phyloP scores from a whole-genome alignment of 2,888 invertebrate genomes.

The Argyresthia albistria region DNA sequence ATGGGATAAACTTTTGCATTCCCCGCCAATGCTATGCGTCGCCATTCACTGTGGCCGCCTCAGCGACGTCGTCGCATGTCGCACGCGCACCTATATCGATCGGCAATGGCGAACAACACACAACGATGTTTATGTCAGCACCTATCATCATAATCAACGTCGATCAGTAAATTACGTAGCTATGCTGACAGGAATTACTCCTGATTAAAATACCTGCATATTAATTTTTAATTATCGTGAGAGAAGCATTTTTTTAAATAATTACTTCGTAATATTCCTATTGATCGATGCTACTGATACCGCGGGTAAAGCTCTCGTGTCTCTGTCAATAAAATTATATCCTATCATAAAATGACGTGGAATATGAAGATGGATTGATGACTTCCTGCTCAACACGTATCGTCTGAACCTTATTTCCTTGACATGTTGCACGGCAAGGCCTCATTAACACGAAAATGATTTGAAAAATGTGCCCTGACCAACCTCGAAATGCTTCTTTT shows the following conservation, averaged over 20 bases:
- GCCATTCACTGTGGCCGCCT: not conserved
- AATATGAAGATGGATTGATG: not conserved
- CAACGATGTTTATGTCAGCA: conserved; percentile 16
- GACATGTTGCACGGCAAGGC: not conserved
- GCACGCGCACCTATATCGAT: not conserved
- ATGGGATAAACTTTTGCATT: not conserved
- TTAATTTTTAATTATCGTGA: conserved; percentile 1
- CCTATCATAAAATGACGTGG: not conserved
- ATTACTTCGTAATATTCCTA: not conserved
- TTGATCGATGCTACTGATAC: too few species aligned
- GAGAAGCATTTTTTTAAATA: not conserved
- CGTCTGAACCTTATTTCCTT: not conserved
- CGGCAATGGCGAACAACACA: not conserved
- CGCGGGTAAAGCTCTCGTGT: too few species aligned
- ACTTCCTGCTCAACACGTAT: not conserved
- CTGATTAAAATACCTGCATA: not conserved
- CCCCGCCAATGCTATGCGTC: not conserved
- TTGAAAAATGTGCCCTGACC: not conserved
- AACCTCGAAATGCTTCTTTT: too few species aligned
- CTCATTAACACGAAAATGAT: not conserved
- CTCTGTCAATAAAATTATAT: too few species aligned
- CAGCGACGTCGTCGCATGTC: not conserved
- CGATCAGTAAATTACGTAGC: conserved; percentile 15
- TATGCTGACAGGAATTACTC: conserved; percentile 11
- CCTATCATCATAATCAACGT: conserved; percentile 14